These are phyloP conservation scores for Microtus oregoni DNA, from an alignment of 2,113 vertebrate genomes.

Conservation along the genomic window DNA sequence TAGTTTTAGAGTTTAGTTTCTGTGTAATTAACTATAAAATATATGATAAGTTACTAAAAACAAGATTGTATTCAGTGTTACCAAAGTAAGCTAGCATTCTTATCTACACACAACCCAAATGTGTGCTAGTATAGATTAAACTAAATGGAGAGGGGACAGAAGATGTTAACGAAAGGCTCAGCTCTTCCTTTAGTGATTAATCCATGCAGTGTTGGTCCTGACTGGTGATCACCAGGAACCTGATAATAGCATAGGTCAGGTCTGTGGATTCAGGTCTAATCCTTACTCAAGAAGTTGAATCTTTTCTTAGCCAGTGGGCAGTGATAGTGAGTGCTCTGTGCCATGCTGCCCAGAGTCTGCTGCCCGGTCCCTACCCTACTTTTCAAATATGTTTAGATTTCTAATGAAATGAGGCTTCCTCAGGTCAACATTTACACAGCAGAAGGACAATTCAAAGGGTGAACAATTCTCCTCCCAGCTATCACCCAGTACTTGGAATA, in stretches of 20 bases:
- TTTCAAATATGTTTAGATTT: conserved; percentile 64
- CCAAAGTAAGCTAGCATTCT: not conserved
- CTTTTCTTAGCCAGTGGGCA: conserved; percentile 24
- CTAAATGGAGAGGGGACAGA: not conserved
- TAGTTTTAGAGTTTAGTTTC: not conserved
- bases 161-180: not conserved
- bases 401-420: conserved; percentile 69
- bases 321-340: conserved; percentile 2
- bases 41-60: not conserved
- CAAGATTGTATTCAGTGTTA: not conserved
- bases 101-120: not conserved
- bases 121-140: not conserved
- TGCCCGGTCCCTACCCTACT: not conserved
- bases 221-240: not conserved
- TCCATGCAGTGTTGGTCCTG: not conserved
- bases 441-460: conserved; percentile 60
- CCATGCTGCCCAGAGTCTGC: conserved; percentile 42
- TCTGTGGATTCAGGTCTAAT: not conserved
- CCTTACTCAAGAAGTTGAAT: conserved; percentile 18
- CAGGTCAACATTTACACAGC: conserved; percentile 67
- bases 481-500: conserved; percentile 29
- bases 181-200: not conserved
- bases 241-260: not conserved
- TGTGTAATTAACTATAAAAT: conserved; percentile 30
- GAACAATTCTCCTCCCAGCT: conserved; percentile 49